These are phyloP conservation scores for Brachyhypopomus gauderio DNA, from an alignment of 2,113 vertebrate genomes.

Conservation along the genomic window DNA sequence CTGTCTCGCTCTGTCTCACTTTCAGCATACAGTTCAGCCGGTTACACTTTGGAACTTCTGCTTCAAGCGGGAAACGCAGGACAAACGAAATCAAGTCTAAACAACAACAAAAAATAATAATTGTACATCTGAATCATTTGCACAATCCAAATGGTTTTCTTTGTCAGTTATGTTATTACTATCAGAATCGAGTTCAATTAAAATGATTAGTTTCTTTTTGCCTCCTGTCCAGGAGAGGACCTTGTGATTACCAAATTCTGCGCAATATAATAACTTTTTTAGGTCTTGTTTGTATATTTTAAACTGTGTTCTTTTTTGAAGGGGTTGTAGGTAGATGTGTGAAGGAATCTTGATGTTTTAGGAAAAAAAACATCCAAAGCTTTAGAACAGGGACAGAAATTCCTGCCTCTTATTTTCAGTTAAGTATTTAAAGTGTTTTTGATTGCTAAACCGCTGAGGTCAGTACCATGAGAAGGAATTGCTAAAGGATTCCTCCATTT, in stretches of 20 bases:
- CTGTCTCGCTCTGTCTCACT: not conserved
- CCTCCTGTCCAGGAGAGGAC: constrained; percentile 45
- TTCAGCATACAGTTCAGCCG: constrained; percentile 20
- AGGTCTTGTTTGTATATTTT: constrained; percentile 16
- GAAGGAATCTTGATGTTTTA: not conserved
- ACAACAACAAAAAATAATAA: not conserved
- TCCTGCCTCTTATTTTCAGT: not conserved
- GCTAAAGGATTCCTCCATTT: constrained; percentile 17
- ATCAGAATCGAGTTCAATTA: too few species aligned
- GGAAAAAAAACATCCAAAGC: constrained; percentile 1
- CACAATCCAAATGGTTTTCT: not conserved
- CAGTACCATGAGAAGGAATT: not conserved
- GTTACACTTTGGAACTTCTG: constrained; percentile 27
- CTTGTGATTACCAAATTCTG: constrained; percentile 62
- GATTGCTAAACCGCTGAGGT: constrained; percentile 18
- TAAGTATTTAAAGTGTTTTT: constrained; percentile 22
- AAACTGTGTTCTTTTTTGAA: constrained; percentile 27
- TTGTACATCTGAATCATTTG: constrained; percentile 4
- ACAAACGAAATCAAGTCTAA: constrained; percentile 20
- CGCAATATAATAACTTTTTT: constrained; percentile 39
- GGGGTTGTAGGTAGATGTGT: constrained; percentile 10
- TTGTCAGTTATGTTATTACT: not conserved
- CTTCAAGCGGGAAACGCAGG: not conserved
- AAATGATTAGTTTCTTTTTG: constrained; percentile 24
- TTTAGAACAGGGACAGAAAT: constrained; percentile 11